These are phyloP conservation scores for Nebria salina DNA, from an alignment of 2,888 invertebrate species.

Conservation along the genomic window DNA sequence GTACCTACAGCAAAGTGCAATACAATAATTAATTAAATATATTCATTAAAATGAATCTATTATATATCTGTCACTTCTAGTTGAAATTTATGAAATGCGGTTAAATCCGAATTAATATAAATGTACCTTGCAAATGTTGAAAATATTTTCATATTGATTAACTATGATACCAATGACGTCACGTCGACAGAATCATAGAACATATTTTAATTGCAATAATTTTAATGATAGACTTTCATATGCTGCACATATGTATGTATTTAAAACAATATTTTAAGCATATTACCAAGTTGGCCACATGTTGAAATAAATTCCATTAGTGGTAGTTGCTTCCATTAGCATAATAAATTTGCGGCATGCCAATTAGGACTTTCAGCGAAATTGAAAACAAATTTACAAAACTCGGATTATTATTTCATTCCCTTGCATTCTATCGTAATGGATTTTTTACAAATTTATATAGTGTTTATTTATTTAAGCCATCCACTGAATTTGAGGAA, in stretches of 20 bases:
- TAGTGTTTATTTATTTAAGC: too few relatives aligned
- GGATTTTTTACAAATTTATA: too few relatives aligned
- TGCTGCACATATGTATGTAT: not conserved
- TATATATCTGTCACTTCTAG: not conserved
- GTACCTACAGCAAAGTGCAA: not conserved
- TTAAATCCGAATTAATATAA: not conserved
- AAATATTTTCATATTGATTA: not conserved
- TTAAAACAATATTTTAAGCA: not conserved
- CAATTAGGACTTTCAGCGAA: slow-evolving; percentile 32
- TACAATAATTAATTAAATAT: not conserved
- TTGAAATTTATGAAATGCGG: not conserved
- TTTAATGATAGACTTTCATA: not conserved
- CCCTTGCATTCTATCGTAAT: too few relatives aligned
- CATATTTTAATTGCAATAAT: not conserved
- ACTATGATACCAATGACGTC: not conserved
- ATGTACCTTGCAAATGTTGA: not conserved
- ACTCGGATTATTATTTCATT: not conserved
- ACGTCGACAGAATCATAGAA: not conserved
- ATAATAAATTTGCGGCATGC: slow-evolving; percentile 42
- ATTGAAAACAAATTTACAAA: not conserved
- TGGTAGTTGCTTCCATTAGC: slow-evolving; percentile 42
- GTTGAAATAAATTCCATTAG: slow-evolving; percentile 44
- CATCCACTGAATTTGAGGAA: too few relatives aligned
- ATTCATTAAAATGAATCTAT: not conserved
- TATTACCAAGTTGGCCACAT: slow-evolving; percentile 19